Evolutionary conservation across 2,113 vertebrate species (phyloP).

Genomic region (Gobio gobio): DNA sequence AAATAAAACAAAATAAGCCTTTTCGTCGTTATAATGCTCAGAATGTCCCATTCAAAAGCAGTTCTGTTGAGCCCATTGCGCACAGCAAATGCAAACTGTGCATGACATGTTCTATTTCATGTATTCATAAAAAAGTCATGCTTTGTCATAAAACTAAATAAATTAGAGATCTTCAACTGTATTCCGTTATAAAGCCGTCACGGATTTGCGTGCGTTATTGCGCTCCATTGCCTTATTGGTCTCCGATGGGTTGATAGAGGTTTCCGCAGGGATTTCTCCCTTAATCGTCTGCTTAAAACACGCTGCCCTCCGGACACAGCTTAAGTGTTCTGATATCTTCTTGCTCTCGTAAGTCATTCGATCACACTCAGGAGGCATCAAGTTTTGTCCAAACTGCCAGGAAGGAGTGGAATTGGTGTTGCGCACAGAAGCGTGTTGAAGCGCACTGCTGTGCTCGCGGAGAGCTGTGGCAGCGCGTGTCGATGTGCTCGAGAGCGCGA

Average conservation of each 20-base stretch:
- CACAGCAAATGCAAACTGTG: constrained; percentile 23
- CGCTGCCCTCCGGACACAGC: constrained; percentile 9
- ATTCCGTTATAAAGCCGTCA: constrained; percentile 31
- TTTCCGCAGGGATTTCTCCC: constrained; percentile 23
- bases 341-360: constrained; percentile 1
- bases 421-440: constrained; percentile 29
- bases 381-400: constrained; percentile 34
- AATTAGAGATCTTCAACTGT: neutral
- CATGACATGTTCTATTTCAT: constrained; percentile 3
- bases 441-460: constrained; percentile 28
- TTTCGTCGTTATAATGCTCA: neutral
- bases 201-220: constrained; percentile 21
- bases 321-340: constrained; percentile 15
- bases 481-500: constrained; percentile 1
- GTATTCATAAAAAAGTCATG: constrained; percentile 17
- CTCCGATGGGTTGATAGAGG: constrained; percentile 22
- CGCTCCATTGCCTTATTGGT: constrained; percentile 34
- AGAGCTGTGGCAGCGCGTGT: constrained; percentile 15
- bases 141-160: neutral
- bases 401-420: neutral
- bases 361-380: constrained; percentile 8
- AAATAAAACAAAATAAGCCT: neutral
- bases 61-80: constrained; percentile 29
- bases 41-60: constrained; percentile 9
- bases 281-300: constrained; percentile 16